Evolutionary conservation across 2,888 invertebrate species (phyloP).

Genomic region (Myopa testacea): DNA sequence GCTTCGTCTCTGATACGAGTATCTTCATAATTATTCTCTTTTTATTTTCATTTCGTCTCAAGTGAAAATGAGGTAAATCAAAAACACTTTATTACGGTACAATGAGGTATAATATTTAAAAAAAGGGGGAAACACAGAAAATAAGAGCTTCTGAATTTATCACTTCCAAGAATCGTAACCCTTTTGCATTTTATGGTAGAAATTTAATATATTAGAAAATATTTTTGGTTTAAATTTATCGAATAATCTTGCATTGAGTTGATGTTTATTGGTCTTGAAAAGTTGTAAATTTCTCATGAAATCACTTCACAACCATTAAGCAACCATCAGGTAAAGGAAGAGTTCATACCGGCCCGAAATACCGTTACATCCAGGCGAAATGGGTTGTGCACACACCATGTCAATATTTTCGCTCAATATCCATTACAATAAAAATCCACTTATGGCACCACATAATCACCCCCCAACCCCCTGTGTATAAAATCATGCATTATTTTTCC

Average conservation of each 20-base stretch:
- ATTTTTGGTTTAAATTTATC: neutral
- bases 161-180: neutral
- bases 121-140: too few species aligned
- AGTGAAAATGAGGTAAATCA: neutral
- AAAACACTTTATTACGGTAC: neutral
- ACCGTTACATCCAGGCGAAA: neutral
- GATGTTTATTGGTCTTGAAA: constrained; percentile 36
- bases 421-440: constrained; percentile 67
- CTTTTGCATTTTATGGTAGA: neutral
- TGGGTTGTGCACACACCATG: neutral
- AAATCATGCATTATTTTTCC: constrained; percentile 45
- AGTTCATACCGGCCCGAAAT: neutral
- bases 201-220: too few species aligned
- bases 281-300: constrained; percentile 34
- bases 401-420: constrained; percentile 56
- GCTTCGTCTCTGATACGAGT: too few species aligned
- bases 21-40: neutral
- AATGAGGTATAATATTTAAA: neutral
- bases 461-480: constrained; percentile 21
- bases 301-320: constrained; percentile 23
- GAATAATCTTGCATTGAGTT: neutral
- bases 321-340: neutral
- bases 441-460: constrained; percentile 63
- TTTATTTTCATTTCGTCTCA: neutral
- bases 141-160: neutral